A percentile compares a stretch with the other conserved stretches of the same genome.
Conservation (phyloP, 2,113 vertebrate species). For the Eptatretus burgeri region DNA sequence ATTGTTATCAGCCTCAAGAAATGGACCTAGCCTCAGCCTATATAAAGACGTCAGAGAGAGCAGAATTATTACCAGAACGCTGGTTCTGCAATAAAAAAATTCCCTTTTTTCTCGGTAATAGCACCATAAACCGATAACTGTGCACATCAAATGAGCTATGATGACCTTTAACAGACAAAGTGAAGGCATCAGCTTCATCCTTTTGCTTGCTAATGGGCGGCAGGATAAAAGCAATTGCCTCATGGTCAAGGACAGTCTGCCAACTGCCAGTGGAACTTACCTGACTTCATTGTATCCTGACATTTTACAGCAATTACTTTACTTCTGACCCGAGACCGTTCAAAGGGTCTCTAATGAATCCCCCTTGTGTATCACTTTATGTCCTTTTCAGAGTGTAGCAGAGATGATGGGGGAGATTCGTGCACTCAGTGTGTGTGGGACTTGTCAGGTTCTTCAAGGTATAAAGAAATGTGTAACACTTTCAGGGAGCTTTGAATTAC, state of each 20-base stretch:
- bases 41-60: conserved; percentile 3
- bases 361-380: not conserved
- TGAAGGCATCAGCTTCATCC: conserved; percentile 5
- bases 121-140: conserved; percentile 7
- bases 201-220: conserved; percentile 7
- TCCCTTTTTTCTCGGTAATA: conserved; percentile 6
- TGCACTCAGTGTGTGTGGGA: no score
- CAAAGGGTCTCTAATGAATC: conserved; percentile 5
- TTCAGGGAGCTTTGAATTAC: no score
- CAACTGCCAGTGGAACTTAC: conserved; percentile 1
- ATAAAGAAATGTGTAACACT: no score
- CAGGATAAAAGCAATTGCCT: not conserved
- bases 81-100: not conserved
- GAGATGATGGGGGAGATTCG: no score
- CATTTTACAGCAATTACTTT: conserved; percentile 5
- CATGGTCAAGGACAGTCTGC: conserved; percentile 2
- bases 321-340: conserved; percentile 3
- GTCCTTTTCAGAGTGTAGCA: not conserved
- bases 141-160: conserved; percentile 6
- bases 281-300: conserved; percentile 3
- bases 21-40: conserved; percentile 1
- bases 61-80: not conserved
- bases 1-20: not conserved
- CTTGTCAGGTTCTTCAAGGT: no score
- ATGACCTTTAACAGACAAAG: conserved; percentile 6